Percentiles rank a stretch among this genome's conserved stretches.
Evolutionary conservation across 2,888 invertebrate species (phyloP).

Genomic region (Eristalinus sepulchralis): DNA sequence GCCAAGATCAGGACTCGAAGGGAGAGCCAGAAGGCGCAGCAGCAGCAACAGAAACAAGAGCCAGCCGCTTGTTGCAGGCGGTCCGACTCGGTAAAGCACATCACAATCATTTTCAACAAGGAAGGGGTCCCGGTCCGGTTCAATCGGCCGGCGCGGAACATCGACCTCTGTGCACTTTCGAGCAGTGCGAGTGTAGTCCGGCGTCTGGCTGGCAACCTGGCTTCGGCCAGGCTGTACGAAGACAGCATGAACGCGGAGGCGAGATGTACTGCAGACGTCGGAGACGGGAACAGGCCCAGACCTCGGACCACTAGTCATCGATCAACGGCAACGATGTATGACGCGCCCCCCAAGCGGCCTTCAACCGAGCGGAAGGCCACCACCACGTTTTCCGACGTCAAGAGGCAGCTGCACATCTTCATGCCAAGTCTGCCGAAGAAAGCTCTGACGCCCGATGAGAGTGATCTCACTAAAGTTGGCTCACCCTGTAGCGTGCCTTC

Average conservation of each 20-base stretch:
- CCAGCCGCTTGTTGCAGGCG: constrained; percentile 66
- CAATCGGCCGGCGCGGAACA: constrained; percentile 78
- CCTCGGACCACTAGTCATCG: constrained; percentile 33
- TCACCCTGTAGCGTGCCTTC: not conserved
- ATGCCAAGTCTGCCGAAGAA: constrained; percentile 86
- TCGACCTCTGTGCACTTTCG: constrained; percentile 77
- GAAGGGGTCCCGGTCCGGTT: constrained; percentile 79
- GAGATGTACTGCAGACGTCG: not conserved
- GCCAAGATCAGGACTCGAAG: constrained; percentile 5
- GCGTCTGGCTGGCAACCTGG: constrained; percentile 75
- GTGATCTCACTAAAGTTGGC: constrained; percentile 74
- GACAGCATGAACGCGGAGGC: constrained; percentile 63
- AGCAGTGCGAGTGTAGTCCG: constrained; percentile 75
- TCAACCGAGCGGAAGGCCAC: constrained; percentile 13
- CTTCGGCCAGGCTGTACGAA: constrained; percentile 77
- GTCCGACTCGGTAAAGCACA: constrained; percentile 77
- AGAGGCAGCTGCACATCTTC: constrained; percentile 88
- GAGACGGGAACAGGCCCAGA: not conserved
- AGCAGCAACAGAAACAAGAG: not conserved
- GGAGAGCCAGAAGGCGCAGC: not conserved
- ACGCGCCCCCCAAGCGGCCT: not conserved
- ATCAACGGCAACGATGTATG: not conserved
- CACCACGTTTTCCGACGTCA: constrained; percentile 77
- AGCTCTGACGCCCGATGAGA: constrained; percentile 74
- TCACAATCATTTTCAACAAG: constrained; percentile 79